Evolutionary conservation across 2,113 vertebrate genomes (phyloP).

Genomic region (Pteruthius melanotis): DNA sequence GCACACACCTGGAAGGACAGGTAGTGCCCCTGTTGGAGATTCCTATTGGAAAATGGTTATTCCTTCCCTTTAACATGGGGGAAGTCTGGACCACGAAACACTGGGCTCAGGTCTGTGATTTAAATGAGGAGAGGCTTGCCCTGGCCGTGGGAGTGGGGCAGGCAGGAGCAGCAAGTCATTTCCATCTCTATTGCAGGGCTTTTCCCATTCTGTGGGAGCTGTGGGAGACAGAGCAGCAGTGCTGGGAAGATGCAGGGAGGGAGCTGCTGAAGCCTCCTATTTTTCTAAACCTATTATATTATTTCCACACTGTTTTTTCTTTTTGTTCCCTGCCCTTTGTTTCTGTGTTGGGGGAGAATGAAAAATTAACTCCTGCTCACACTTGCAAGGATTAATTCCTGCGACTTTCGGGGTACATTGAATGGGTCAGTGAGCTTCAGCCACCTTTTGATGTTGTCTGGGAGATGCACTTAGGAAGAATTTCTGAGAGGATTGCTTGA

Average conservation of each 20-base stretch:
- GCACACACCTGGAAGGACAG: background rate
- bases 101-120: background rate
- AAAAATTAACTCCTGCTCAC: slow-evolving; percentile 69
- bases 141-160: background rate
- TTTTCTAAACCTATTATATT: slow-evolving; percentile 3
- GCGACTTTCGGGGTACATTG: slow-evolving; percentile 59
- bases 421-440: slow-evolving; percentile 74
- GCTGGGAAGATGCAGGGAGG: background rate
- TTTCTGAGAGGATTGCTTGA: background rate
- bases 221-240: background rate
- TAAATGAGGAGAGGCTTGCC: background rate
- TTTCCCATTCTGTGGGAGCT: background rate
- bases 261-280: background rate
- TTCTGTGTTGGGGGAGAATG: slow-evolving; percentile 33
- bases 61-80: background rate
- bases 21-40: background rate
- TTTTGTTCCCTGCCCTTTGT: slow-evolving; percentile 55
- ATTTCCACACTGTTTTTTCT: background rate
- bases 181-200: slow-evolving; percentile 10
- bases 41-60: background rate
- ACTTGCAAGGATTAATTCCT: slow-evolving; percentile 57
- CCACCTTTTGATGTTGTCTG: slow-evolving; percentile 66
- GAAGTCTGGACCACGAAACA: background rate
- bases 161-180: background rate
- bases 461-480: slow-evolving; percentile 66